Percentiles rank a stretch among this genome's conserved stretches.
Evolutionary conservation across 1,140 invertebrate species (phyloP).

Genomic region (Manduca sexta): DNA sequence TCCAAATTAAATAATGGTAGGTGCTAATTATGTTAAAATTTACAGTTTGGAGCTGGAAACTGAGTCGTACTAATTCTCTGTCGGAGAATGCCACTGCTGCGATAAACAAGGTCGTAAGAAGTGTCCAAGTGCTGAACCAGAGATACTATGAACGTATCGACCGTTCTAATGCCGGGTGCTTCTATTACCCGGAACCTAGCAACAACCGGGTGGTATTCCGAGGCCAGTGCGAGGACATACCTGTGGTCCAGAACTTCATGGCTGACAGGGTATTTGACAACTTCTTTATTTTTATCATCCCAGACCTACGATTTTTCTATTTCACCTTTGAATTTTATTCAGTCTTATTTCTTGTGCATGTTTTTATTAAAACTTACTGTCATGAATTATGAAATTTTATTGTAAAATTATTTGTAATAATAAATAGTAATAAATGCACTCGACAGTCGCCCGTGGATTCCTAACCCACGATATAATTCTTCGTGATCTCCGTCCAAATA

Average conservation of each 20-base stretch:
- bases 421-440: background rate
- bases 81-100: conserved; percentile 17
- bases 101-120: conserved; percentile 33
- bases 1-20: background rate
- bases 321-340: background rate
- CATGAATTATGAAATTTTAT: background rate
- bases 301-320: background rate
- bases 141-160: conserved; percentile 33
- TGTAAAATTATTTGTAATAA: background rate
- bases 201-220: conserved; percentile 27
- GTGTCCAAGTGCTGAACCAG: conserved; percentile 38
- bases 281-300: too few species aligned
- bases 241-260: conserved; percentile 30
- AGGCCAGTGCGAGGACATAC: conserved; percentile 37
- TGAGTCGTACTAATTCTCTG: conserved; percentile 34
- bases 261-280: conserved; percentile 24
- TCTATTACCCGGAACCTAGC: conserved; percentile 37
- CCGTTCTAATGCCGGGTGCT: conserved; percentile 38
- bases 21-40: conserved; percentile 4
- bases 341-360: background rate
- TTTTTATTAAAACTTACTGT: background rate
- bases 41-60: conserved; percentile 50
- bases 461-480: too few species aligned
- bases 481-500: too few species aligned
- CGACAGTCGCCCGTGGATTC: too few species aligned